Evolutionary conservation across 2,113 vertebrate genomes (phyloP).

Genomic region (Microtus richardsoni): DNA sequence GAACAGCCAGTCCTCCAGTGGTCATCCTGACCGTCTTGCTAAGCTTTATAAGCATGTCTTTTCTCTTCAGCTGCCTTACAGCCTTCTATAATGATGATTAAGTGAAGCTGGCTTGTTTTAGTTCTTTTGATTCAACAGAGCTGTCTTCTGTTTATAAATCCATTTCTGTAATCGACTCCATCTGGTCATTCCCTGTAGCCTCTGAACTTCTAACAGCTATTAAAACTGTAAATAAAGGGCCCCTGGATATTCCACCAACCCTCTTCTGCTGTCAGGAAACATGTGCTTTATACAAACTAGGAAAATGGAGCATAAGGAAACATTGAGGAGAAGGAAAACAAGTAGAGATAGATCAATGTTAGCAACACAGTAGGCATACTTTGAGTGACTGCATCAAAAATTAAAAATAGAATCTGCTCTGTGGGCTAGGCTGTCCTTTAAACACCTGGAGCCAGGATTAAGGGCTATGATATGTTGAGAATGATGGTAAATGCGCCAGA

Average conservation of each 20-base stretch:
- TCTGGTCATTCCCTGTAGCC: slow-evolving; percentile 65
- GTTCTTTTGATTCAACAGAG: slow-evolving; percentile 70
- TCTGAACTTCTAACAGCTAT: slow-evolving; percentile 69
- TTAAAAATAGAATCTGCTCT: not conserved
- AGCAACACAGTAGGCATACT: not conserved
- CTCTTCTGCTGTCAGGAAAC: slow-evolving; percentile 67
- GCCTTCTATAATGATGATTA: slow-evolving; percentile 68
- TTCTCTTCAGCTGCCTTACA: slow-evolving; percentile 51
- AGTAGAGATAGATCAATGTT: slow-evolving; percentile 18
- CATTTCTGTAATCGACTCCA: slow-evolving; percentile 69
- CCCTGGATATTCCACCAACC: slow-evolving; percentile 61
- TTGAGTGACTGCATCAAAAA: slow-evolving; percentile 27
- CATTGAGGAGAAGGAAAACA: slow-evolving; percentile 13
- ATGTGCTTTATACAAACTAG: slow-evolving; percentile 64
- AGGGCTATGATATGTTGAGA: not conserved
- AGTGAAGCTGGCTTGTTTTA: slow-evolving; percentile 61
- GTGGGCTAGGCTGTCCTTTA: not conserved
- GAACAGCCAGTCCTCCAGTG: slow-evolving; percentile 39
- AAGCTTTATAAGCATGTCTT: slow-evolving; percentile 59
- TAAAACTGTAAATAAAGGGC: slow-evolving; percentile 72
- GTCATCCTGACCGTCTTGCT: slow-evolving; percentile 6
- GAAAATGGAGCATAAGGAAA: slow-evolving; percentile 58
- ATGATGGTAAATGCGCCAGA: not conserved
- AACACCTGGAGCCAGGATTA: not conserved
- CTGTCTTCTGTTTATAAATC: slow-evolving; percentile 77